Conservation (phyloP, 92 coral and sea anemone genomes). For the Paragorgia papillata region DNA sequence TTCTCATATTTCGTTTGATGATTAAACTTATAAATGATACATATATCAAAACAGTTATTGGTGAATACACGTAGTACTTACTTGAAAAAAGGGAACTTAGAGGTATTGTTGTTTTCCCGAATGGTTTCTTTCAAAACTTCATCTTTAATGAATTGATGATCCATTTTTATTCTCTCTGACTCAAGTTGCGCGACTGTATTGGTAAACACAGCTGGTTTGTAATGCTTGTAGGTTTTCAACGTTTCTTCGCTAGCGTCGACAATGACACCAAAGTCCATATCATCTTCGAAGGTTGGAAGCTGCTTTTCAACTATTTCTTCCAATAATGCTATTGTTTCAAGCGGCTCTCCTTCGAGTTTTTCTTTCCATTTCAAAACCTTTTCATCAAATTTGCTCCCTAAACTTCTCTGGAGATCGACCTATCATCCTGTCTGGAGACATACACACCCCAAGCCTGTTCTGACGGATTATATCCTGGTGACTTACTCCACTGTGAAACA, state of each 20-base stretch:
- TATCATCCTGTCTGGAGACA: slow-evolving; percentile 61
- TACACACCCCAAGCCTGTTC: slow-evolving; percentile 60
- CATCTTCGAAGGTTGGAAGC: slow-evolving; percentile 19
- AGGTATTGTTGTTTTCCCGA: background rate
- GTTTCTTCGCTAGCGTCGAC: slow-evolving; percentile 32
- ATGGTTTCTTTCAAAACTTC: slow-evolving; percentile 36
- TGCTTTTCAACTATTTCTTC: slow-evolving; percentile 44
- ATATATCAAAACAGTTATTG: no score
- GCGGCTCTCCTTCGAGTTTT: slow-evolving; percentile 49
- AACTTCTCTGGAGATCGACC: slow-evolving; percentile 16
- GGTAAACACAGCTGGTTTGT: background rate
- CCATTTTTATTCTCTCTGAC: background rate
- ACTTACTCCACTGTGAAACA: slow-evolving; percentile 62
- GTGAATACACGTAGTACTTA: no score
- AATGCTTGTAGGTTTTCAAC: slow-evolving; percentile 23
- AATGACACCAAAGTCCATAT: slow-evolving; percentile 31
- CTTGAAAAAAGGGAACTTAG: slow-evolving; percentile 5
- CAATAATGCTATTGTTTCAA: slow-evolving; percentile 20
- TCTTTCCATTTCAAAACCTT: slow-evolving; percentile 56
- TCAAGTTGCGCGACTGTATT: background rate
- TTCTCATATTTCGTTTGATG: no score
- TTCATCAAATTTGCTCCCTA: slow-evolving; percentile 53
- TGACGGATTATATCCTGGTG: slow-evolving; percentile 58
- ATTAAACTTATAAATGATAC: no score
- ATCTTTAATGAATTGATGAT: slow-evolving; percentile 18